Percentiles rank a stretch among this genome's conserved stretches.
These are phyloP conservation scores for Drosophila equinoxialis DNA, from an alignment of 1,140 invertebrate species.

Conservation along the genomic window DNA sequence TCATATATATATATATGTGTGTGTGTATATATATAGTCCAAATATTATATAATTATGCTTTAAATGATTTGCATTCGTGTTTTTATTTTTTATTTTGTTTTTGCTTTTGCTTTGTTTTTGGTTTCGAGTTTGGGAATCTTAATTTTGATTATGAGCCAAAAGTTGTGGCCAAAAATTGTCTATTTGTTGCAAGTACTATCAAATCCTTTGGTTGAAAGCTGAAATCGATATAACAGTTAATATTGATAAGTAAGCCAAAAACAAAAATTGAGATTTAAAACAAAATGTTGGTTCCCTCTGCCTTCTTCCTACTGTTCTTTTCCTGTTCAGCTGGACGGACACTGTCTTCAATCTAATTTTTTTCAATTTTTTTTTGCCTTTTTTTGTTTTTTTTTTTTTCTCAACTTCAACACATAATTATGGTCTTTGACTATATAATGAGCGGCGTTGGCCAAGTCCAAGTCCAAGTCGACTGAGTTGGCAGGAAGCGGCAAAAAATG, in stretches of 20 bases:
- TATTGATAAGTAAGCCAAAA: conserved; percentile 27
- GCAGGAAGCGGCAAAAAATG: conserved; percentile 66
- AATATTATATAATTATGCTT: conserved; percentile 38
- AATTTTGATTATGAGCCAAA: conserved; percentile 74
- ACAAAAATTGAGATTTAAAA: not conserved
- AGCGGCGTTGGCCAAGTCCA: conserved; percentile 63
- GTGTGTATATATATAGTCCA: conserved; percentile 36
- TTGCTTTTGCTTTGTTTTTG: conserved; percentile 24
- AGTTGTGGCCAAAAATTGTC: conserved; percentile 26
- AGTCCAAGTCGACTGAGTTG: conserved; percentile 43
- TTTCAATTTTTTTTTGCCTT: conserved; percentile 29
- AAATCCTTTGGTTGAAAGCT: conserved; percentile 75
- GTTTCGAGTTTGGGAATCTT: conserved; percentile 20
- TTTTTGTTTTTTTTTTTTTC: conserved; percentile 51
- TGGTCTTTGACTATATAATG: conserved; percentile 82
- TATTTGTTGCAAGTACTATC: conserved; percentile 37
- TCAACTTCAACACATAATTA: conserved; percentile 81
- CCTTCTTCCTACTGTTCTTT: conserved; percentile 3
- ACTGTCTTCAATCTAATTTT: not conserved
- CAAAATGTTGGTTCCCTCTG: not conserved
- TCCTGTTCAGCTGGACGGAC: not conserved
- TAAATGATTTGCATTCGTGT: conserved; percentile 21
- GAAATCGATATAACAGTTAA: conserved; percentile 15
- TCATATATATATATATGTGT: conserved; percentile 50
- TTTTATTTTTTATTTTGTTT: conserved; percentile 16